phyloP scores from a whole-genome alignment of 2,113 vertebrate genomes.

The Cercopithecus mona region DNA sequence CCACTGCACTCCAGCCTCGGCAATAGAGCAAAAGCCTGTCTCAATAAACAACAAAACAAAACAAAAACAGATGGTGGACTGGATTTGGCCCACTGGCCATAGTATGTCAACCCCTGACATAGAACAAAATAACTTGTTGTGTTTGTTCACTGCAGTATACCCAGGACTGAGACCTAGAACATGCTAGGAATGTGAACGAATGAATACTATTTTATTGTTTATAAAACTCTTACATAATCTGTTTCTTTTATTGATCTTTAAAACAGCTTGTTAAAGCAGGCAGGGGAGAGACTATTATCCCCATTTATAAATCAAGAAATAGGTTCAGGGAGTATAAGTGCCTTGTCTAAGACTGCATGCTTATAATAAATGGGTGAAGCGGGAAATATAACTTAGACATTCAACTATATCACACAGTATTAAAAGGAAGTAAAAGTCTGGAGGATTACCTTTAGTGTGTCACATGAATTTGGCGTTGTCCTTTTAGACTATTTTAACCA shows the following conservation, averaged over 20 bases:
- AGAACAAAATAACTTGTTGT: not conserved
- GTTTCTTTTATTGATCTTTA: conserved; percentile 35
- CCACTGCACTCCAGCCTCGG: too few relatives aligned
- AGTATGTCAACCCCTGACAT: not conserved
- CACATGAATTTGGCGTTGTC: not conserved
- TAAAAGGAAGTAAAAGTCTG: conserved; percentile 28
- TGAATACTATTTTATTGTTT: conserved; percentile 6
- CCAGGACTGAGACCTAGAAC: not conserved
- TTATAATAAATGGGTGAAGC: not conserved
- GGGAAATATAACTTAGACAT: not conserved
- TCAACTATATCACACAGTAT: not conserved
- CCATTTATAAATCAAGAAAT: not conserved
- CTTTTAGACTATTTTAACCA: not conserved
- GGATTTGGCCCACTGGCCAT: not conserved
- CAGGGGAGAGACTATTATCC: not conserved
- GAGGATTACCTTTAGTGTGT: not conserved
- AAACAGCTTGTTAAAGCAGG: conserved; percentile 19
- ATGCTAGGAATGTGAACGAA: not conserved
- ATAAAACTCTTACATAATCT: not conserved
- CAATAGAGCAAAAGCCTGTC: too few relatives aligned
- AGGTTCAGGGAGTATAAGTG: not conserved
- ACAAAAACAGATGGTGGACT: not conserved
- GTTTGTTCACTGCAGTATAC: not conserved
- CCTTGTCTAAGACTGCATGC: not conserved
- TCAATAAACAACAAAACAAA: too few relatives aligned